Evolutionary conservation across 2,113 vertebrate species (phyloP), one percentile per base, ranked within the genome.

Genomic region (Amphiprion percula): DNA sequence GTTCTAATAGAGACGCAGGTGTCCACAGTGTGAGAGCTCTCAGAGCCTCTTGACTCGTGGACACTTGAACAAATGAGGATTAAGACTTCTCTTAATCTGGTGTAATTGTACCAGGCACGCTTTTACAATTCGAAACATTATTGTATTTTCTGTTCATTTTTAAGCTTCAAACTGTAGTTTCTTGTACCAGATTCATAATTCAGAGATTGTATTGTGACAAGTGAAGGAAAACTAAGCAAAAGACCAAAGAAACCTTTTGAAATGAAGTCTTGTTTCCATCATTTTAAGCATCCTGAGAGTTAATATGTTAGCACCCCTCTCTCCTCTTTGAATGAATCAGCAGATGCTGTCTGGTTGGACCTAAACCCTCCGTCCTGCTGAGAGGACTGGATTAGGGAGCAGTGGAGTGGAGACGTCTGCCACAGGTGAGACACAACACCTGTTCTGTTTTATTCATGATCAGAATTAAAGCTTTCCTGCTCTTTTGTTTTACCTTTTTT

Each of bases 1-100:
- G 26, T 26, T 26, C 4, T 49, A 52, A 11, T 56, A 3, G 59
- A 68, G 74, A 21, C 56, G 87, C 87, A 89, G 84, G 74, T 89
- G 83, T 81, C 55, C 50, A 21, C 68, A 28, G 44, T 21, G 44
- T 52, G 67, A 63, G 69, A 71, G 63, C 71, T 53, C 82, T 85
- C 37, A 78, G 73, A 80, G 24, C 23, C 12, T 54, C 70, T 75
- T 52, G 53, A 67, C 21, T 10, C 41, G 0, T n/a, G 10, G 2
- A 50, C 9, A 6, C 28, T 64, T 37, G 4, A 49, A 39, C 4
- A 52, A 52, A 21, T 17, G 33, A 15, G 8, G 17, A 33, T 60
- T 52, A 74, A 67, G 44, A 44, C 60, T 23, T 3, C 39, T 9
- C 21, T 26, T 28, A 47, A 21, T 68, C 50, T 19, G 21, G 14